These are phyloP conservation scores for Apocheima hispidaria DNA, from an alignment of 2,888 invertebrate genomes.

Conservation along the genomic window DNA sequence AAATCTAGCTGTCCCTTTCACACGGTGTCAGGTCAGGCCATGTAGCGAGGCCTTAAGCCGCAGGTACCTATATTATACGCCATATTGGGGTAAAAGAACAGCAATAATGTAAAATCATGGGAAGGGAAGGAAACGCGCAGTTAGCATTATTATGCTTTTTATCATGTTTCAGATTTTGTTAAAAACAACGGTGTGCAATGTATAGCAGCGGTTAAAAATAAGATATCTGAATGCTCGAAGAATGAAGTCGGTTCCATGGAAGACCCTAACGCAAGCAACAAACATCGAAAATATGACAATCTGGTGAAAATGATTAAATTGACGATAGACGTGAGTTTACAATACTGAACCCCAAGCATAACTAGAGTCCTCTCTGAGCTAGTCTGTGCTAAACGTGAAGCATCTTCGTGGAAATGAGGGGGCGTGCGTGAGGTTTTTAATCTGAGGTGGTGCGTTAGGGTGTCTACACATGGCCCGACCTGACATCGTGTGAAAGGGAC, in stretches of 20 bases:
- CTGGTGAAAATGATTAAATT: conserved; percentile 6
- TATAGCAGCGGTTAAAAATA: conserved; percentile 3
- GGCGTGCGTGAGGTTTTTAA: too few relatives aligned
- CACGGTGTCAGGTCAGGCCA: too few relatives aligned
- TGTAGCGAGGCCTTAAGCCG: too few relatives aligned
- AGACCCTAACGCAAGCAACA: background rate
- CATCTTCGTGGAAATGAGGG: too few relatives aligned
- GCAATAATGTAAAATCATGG: background rate
- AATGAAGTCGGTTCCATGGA: background rate
- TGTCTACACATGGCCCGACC: too few relatives aligned
- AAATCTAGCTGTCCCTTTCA: too few relatives aligned
- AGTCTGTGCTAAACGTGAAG: too few relatives aligned
- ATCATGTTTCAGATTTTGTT: conserved; percentile 23
- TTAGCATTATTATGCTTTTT: background rate
- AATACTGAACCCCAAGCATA: background rate
- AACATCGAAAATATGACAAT: conserved; percentile 2
- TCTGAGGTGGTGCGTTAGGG: too few relatives aligned
- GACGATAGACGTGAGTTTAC: conserved; percentile 8
- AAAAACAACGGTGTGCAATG: conserved; percentile 5
- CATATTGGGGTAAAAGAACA: too few relatives aligned
- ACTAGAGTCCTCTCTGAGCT: too few relatives aligned
- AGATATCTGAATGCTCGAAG: conserved; percentile 5
- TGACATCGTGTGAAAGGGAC: too few relatives aligned
- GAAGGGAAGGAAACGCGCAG: background rate
- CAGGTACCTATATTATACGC: too few relatives aligned